Base-by-base conservation (phyloP, 1,140 invertebrate genomes). In the Sitobion miscanthi region DNA sequence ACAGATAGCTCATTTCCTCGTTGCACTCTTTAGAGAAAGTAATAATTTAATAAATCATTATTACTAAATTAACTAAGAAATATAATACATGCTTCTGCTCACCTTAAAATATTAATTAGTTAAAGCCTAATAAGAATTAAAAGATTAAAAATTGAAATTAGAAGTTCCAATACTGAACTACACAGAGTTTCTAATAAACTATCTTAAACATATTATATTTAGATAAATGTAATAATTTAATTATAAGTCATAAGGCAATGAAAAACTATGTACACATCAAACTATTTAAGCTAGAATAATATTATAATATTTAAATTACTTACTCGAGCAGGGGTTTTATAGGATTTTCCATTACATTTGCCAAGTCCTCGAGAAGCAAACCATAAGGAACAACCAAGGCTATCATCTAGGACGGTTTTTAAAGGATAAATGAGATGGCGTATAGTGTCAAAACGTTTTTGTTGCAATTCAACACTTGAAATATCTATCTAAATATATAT, bases 341-440 rank as follows among this genome's bases (percentile, higher is more conserved):
- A 97, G 17, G 94, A n/a, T 52, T 95, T 94, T 94, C 95, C 94
- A 52, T 95, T 94, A 90, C 94, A 94, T 6, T 95, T 49, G 0
- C 97, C 97, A 94, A 95, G 94, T 23, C 97, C 98, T 95, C 97
- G 95, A 90, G 98, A 97, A 77, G 98, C 99, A 97, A 99, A 99
- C 98, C 98, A 99, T 35, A 99, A 96, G 47, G 99, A 98, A 96
- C 98, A 98, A 17, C 97, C 97, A 62, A 99, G 96, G 95, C 98
- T 99, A 95, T 99, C 99, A 96, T 99, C 99, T n/a, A 99, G 95
- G 83, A 99, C 97, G 25, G 98, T 98, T 94, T 96, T 95, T 85
- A 97, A 96, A 2, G 98, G 98, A 96, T 97, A 97, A 9, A 99
- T 96, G 85, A 99, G 96, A 95, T 98, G 96, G 42, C 96, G 96